phyloP scores from a whole-genome alignment of 2,797 vertebrate genomes.

The Sebastes ruberrimus region DNA sequence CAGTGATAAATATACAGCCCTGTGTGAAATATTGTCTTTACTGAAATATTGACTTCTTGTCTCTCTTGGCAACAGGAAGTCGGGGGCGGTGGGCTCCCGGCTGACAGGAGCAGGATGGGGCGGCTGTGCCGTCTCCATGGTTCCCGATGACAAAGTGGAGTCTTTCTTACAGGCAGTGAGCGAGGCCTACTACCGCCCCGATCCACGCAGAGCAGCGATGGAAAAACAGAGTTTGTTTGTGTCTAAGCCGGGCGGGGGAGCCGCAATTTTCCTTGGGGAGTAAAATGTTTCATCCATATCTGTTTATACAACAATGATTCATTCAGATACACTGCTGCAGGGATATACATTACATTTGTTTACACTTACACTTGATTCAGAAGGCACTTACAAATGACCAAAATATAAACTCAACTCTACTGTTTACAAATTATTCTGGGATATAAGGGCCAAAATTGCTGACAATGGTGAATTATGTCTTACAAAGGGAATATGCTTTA shows the following conservation, averaged over 20 bases:
- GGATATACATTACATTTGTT: background rate
- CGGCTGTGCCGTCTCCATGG: conserved; percentile 95
- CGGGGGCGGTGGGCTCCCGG: conserved; percentile 92
- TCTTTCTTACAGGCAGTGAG: conserved; percentile 88
- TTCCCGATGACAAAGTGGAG: conserved; percentile 86
- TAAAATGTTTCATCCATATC: conserved; percentile 20
- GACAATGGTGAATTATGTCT: background rate
- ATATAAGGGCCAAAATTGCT: background rate
- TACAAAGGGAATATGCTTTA: background rate
- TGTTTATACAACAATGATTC: background rate
- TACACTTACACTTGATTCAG: background rate
- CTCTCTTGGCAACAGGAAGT: conserved; percentile 80
- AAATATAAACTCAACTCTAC: background rate
- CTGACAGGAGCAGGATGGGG: conserved; percentile 98
- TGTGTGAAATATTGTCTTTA: background rate
- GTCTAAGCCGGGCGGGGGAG: conserved; percentile 92
- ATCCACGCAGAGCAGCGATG: conserved; percentile 74
- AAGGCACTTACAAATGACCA: background rate
- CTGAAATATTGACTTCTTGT: background rate
- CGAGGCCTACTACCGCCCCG: conserved; percentile 84
- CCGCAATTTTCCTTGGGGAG: conserved; percentile 87
- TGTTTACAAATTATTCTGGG: background rate
- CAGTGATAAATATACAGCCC: background rate
- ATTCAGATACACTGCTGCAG: background rate
- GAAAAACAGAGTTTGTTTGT: conserved; percentile 90